phyloP scores from a whole-genome alignment of 2,797 vertebrate genomes.

The Tapirus indicus region DNA sequence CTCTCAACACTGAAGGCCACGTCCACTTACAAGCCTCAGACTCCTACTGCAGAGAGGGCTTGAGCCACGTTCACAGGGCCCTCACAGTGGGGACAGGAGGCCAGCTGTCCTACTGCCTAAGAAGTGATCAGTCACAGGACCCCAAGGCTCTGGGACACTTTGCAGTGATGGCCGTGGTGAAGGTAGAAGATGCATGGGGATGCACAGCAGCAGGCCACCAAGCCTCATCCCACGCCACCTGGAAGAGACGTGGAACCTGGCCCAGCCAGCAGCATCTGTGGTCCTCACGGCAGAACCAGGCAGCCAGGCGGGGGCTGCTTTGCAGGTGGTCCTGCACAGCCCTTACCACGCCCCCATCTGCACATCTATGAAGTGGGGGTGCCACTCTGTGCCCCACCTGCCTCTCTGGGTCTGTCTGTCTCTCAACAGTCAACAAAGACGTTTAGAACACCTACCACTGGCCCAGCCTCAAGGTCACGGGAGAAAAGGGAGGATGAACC shows the following conservation, averaged over 20 bases:
- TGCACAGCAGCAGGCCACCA: accelerated
- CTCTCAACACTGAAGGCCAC: neutral
- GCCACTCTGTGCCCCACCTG: neutral
- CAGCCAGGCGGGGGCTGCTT: accelerated
- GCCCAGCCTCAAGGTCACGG: neutral
- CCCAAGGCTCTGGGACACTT: accelerated
- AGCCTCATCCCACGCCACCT: too few relatives aligned
- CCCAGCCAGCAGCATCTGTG: neutral
- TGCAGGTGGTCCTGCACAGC: neutral
- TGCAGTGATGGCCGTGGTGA: accelerated
- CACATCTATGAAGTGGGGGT: neutral
- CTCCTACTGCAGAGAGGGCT: neutral
- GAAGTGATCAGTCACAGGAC: neutral
- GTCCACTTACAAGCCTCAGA: neutral
- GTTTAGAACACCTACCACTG: neutral
- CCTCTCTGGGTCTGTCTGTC: neutral
- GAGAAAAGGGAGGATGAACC: neutral
- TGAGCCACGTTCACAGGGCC: too few relatives aligned
- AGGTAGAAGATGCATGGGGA: accelerated
- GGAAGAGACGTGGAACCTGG: neutral
- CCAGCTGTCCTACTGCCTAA: accelerated
- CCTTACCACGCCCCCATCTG: neutral
- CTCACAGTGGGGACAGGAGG: accelerated
- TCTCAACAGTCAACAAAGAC: neutral
- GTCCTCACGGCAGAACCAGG: neutral